Percentiles rank a stretch among this genome's conserved stretches.
Conservation (phyloP, 1,140 invertebrate species). For the Rhagoletis zephyria region DNA sequence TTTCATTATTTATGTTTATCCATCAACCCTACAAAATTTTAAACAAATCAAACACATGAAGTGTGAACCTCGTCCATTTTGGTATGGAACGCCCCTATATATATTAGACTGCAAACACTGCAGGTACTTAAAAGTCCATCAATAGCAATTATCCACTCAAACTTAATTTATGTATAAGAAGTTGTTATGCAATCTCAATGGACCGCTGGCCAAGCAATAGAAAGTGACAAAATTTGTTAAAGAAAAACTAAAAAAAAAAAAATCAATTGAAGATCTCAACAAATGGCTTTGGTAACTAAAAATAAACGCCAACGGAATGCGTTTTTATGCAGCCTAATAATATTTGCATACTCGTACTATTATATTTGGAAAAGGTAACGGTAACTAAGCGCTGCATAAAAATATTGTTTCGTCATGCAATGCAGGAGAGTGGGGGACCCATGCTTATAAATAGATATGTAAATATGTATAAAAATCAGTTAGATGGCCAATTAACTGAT, state of each 20-base stretch:
- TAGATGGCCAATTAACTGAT: background rate
- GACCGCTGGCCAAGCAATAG: constrained; percentile 13
- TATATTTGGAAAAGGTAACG: background rate
- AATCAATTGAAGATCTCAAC: background rate
- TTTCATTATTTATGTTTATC: too few species aligned
- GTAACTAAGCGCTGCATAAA: constrained; percentile 14
- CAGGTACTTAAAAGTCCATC: too few species aligned
- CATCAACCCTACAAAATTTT: too few species aligned
- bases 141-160: too few species aligned
- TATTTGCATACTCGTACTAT: constrained; percentile 16
- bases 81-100: too few species aligned
- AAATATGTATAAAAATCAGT: background rate
- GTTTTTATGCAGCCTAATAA: constrained; percentile 25
- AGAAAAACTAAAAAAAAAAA: constrained; percentile 14
- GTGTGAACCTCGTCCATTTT: too few species aligned
- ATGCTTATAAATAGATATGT: background rate
- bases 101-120: too few species aligned
- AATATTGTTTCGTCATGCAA: background rate
- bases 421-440: background rate
- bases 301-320: constrained; percentile 29
- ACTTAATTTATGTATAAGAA: background rate
- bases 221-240: background rate
- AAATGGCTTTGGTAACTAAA: constrained; percentile 30
- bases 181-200: background rate
- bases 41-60: too few species aligned